Conservation (phyloP, 2,888 invertebrate species). For the Philereme transversata region DNA sequence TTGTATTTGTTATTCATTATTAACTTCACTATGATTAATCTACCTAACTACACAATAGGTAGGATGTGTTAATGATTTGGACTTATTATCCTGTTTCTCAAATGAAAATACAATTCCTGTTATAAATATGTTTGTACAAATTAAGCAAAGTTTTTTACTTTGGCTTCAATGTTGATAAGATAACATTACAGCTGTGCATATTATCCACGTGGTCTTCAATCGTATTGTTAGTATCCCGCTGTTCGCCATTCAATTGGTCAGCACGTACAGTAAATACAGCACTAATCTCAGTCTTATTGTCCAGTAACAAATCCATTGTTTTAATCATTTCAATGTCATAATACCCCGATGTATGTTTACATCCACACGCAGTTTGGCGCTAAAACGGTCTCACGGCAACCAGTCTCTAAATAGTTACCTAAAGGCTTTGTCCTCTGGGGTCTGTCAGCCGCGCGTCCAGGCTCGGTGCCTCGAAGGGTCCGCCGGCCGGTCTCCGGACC, state of each 20-base stretch:
- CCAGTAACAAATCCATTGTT: constrained; percentile 41
- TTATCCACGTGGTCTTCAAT: constrained; percentile 35
- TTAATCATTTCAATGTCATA: constrained; percentile 40
- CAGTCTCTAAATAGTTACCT: constrained; percentile 69
- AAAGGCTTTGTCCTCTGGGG: constrained; percentile 78
- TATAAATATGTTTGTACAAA: constrained; percentile 3
- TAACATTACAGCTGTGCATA: constrained; percentile 32
- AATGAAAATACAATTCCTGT: neutral
- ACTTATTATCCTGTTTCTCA: constrained; percentile 9
- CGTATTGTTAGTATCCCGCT: constrained; percentile 19
- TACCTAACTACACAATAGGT: neutral
- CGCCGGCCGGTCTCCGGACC: constrained; percentile 75
- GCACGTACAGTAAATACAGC: constrained; percentile 20
- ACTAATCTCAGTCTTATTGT: constrained; percentile 32
- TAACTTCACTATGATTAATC: too few species aligned
- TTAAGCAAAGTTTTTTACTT: too few species aligned
- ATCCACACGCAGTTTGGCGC: constrained; percentile 54
- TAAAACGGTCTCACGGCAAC: constrained; percentile 42
- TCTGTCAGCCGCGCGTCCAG: constrained; percentile 74
- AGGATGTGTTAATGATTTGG: neutral
- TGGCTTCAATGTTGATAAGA: constrained; percentile 4
- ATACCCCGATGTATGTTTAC: constrained; percentile 52
- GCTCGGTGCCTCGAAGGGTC: constrained; percentile 72
- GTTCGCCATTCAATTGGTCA: constrained; percentile 14
- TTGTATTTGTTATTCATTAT: too few species aligned